Base-by-base conservation (phyloP, 2,888 invertebrate species). In the Leistus spinibarbis region DNA sequence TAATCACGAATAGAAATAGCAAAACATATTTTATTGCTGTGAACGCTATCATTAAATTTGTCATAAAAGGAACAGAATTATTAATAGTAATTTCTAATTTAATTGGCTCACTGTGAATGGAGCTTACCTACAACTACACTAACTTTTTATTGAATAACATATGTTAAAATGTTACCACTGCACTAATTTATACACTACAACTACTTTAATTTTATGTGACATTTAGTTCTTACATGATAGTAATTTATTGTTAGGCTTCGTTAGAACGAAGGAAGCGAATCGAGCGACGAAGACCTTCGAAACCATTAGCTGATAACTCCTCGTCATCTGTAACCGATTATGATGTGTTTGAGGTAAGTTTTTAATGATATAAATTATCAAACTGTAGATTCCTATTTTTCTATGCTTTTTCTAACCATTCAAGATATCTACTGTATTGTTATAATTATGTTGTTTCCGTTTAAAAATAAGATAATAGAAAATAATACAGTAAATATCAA, bases 321-420 rank as follows among this genome's bases (percentile, higher is more conserved):
- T 2, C 24, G 3, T 27, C 57, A 17, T 65, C 16, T 23, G 27
- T 57, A 3, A 57, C 72, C n/a, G 72, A 66, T 20, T 72, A 72
- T 57, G 40, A 57, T 24, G 13, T 20, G 56, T 72, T 72, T 57
- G 57, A 72, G 27, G 72, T 72, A 65, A 72, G 66, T 66, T 20
- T 20, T 13, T 7, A 57, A 16, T 19, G 16, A 9, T 19, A n/a
- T 16, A 3, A n/a, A n/a, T 19, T 7, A 16, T 13, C 16, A 13
- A 3, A 16, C 16, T 20, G 20, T 60, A 20, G 17, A 60, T 19
- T 60, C 13, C 20, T 20, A 57, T 60, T 19, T 13, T n/a, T 19
- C 16, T 57, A 19, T 16, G 57, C 22, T 19, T 60, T 16, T 19
- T 20, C 60, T 60, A 22, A 2, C 60, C 19, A 60, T 17, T 20